Evolutionary conservation across 2,888 invertebrate genomes (phyloP).

Genomic region (Selenia dentaria): DNA sequence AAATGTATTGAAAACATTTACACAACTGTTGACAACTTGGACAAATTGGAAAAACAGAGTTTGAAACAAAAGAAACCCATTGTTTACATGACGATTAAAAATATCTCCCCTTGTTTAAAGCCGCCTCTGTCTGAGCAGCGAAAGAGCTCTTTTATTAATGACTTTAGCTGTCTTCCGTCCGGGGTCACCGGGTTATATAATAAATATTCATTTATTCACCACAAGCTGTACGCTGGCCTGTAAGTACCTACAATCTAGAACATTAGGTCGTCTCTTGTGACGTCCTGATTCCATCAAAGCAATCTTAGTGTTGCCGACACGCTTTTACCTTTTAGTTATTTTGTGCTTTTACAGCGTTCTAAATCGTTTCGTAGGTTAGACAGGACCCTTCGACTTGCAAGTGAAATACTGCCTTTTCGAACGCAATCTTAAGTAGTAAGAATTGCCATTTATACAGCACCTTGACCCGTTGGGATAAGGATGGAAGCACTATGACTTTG

Average conservation of each 20-base stretch:
- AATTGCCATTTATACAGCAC: not conserved
- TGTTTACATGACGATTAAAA: too few relatives aligned
- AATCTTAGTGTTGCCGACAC: slow-evolving; percentile 38
- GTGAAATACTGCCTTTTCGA: slow-evolving; percentile 37
- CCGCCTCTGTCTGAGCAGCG: not conserved
- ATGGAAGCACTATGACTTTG: too few relatives aligned
- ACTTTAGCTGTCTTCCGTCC: slow-evolving; percentile 2
- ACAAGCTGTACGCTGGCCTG: too few relatives aligned
- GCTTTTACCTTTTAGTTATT: too few relatives aligned
- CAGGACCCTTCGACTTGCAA: slow-evolving; percentile 31
- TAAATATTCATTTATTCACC: too few relatives aligned
- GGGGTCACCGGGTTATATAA: slow-evolving; percentile 13
- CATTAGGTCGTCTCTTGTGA: too few relatives aligned
- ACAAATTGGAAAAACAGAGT: too few relatives aligned
- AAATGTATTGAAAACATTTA: too few relatives aligned
- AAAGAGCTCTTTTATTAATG: slow-evolving; percentile 7
- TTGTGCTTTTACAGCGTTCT: slow-evolving; percentile 38
- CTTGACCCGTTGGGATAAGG: slow-evolving; percentile 11
- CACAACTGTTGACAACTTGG: too few relatives aligned
- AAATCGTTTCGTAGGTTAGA: slow-evolving; percentile 43
- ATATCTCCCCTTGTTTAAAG: too few relatives aligned
- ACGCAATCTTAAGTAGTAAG: slow-evolving; percentile 16
- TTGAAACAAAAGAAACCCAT: too few relatives aligned
- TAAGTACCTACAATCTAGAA: too few relatives aligned
- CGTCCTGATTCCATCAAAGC: slow-evolving; percentile 22